phyloP scores from a whole-genome alignment of 2,888 invertebrate species.

The Bombylius discolor region DNA sequence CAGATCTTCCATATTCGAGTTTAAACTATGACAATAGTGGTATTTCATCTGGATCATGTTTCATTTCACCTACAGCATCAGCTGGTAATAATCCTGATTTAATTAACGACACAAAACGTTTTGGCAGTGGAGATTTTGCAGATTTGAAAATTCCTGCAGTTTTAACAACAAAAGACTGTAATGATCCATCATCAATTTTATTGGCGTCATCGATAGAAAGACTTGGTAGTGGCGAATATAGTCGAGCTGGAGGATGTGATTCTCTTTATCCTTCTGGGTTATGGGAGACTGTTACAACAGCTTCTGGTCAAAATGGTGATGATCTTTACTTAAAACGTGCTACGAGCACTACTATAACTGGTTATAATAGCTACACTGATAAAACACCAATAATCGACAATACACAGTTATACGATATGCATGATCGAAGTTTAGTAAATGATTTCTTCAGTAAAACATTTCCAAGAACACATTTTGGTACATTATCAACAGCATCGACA shows the following conservation, averaged over 20 bases:
- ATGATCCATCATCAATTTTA: conserved; percentile 34
- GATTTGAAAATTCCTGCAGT: conserved; percentile 28
- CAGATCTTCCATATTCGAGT: conserved; percentile 55
- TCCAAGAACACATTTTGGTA: conserved; percentile 38
- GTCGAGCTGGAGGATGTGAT: conserved; percentile 55
- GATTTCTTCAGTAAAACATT: conserved; percentile 50
- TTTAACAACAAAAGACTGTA: conserved; percentile 39
- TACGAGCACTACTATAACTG: conserved; percentile 43
- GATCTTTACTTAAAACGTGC: conserved; percentile 44
- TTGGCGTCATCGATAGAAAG: conserved; percentile 29
- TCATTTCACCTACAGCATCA: conserved; percentile 61
- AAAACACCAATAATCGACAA: conserved; percentile 61
- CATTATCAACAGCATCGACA: conserved; percentile 22
- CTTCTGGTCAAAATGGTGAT: conserved; percentile 23
- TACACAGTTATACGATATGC: conserved; percentile 30
- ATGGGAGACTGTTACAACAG: conserved; percentile 45
- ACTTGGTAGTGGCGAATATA: conserved; percentile 60
- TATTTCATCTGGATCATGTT: conserved; percentile 50
- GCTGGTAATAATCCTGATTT: conserved; percentile 72
- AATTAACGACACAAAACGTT: conserved; percentile 66
- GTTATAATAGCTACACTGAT: conserved; percentile 50
- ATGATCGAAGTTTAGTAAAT: conserved; percentile 27
- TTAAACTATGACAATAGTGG: conserved; percentile 56
- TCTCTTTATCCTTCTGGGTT: conserved; percentile 67
- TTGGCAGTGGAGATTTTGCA: conserved; percentile 40